Percentiles rank a stretch among this genome's conserved stretches.
Conservation (phyloP, 2,113 vertebrate species). For the Caracal caracal region DNA sequence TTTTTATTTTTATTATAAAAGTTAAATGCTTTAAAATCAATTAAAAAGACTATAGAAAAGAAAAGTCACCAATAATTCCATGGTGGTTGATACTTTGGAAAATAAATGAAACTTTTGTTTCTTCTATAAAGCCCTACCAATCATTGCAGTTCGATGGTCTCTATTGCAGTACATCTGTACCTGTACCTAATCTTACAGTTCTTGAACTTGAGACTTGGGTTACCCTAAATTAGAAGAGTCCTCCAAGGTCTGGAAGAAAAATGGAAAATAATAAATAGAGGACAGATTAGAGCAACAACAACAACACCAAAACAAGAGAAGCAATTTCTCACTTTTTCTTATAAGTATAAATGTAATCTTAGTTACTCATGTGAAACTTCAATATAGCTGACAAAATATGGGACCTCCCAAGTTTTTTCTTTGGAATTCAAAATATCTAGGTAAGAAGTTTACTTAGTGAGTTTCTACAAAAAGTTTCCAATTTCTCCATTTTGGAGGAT, state of each 20-base stretch:
- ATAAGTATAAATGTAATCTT: background rate
- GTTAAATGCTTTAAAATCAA: slow-evolving; percentile 33
- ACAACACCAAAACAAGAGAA: background rate
- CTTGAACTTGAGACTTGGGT: background rate
- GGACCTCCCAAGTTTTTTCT: background rate
- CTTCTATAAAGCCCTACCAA: background rate
- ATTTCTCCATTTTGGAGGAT: background rate
- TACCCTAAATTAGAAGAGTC: background rate
- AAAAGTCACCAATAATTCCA: background rate
- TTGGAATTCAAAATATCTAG: slow-evolving; percentile 19
- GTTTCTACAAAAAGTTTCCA: background rate
- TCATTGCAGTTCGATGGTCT: background rate
- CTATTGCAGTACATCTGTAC: background rate
- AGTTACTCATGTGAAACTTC: background rate
- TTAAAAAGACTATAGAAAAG: background rate
- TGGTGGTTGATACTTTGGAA: slow-evolving; percentile 10
- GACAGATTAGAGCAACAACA: background rate
- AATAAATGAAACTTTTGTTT: background rate
- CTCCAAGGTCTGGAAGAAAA: background rate
- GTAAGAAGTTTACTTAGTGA: slow-evolving; percentile 3
- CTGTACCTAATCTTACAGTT: background rate
- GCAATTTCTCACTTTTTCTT: background rate
- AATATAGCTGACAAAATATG: background rate
- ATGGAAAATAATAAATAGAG: background rate
- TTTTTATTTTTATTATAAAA: slow-evolving; percentile 53